Evolutionary conservation across 2,113 vertebrate species (phyloP).

Genomic region (Lethenteron camtschaticum): DNA sequence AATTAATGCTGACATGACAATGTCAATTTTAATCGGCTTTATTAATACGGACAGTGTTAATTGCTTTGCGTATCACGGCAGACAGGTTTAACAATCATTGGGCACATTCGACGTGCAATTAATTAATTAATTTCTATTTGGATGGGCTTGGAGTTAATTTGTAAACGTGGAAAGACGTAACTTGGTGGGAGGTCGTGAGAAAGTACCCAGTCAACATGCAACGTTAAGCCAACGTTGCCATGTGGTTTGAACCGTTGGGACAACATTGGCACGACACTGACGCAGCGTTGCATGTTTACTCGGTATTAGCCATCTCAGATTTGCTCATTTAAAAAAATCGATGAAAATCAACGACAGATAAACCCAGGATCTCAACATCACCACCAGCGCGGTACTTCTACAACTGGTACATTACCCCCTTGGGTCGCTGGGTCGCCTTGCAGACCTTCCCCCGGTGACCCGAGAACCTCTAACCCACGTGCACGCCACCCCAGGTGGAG

Average conservation of each 20-base stretch:
- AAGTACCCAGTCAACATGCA: no score
- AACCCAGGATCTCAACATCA: background rate
- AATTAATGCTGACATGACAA: no score
- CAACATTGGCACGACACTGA: background rate
- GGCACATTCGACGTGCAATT: no score
- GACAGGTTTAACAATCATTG: no score
- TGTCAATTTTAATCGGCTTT: no score
- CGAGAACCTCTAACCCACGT: background rate
- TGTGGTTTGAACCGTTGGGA: background rate
- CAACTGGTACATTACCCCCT: background rate
- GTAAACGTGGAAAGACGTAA: no score
- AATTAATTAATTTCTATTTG: no score
- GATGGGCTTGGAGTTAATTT: no score
- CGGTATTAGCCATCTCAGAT: background rate
- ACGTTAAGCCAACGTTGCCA: no score
- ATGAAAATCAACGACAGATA: background rate
- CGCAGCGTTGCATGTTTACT: background rate
- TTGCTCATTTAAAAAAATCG: background rate
- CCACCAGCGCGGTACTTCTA: background rate
- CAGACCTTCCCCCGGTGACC: background rate
- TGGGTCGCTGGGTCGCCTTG: background rate
- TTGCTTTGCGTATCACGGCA: no score
- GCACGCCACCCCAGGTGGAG: conserved; percentile 31
- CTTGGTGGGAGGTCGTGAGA: no score
- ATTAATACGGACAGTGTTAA: no score